Evolutionary conservation across 2,888 invertebrate genomes (phyloP).

Genomic region (Saturnia pavonia): DNA sequence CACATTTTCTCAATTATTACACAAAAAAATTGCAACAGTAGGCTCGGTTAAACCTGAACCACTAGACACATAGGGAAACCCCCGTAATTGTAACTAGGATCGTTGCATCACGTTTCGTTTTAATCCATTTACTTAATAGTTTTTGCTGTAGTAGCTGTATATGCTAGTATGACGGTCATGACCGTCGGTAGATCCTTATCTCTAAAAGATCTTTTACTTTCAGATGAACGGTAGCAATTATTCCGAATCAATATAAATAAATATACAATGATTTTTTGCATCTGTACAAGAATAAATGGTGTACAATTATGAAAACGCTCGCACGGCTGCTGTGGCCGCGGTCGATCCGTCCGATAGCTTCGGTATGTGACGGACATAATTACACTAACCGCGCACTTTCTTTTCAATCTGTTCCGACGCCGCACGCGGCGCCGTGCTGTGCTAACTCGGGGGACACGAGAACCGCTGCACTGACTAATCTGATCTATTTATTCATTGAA

Average conservation of each 20-base stretch:
- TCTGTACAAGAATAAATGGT: not conserved
- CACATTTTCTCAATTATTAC: too few relatives aligned
- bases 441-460: not conserved
- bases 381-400: conserved; percentile 32
- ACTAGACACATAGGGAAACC: too few relatives aligned
- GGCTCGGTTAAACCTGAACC: too few relatives aligned
- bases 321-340: not conserved
- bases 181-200: not conserved
- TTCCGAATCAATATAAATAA: not conserved
- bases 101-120: not conserved
- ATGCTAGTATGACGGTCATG: not conserved
- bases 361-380: conserved; percentile 34
- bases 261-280: not conserved
- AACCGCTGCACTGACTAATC: not conserved
- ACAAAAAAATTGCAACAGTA: too few relatives aligned
- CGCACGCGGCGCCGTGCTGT: not conserved
- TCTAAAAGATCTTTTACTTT: not conserved
- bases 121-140: not conserved
- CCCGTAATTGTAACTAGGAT: not conserved
- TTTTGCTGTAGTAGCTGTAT: not conserved
- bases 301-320: not conserved
- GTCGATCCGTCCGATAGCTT: conserved; percentile 25
- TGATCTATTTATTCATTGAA: not conserved
- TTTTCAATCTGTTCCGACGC: conserved; percentile 24
- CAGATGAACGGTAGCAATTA: not conserved